A percentile compares a stretch with the other conserved stretches of the same genome.
These are phyloP conservation scores for Pachycephus smyrnensis DNA, from an alignment of 2,888 invertebrate species.

Conservation along the genomic window DNA sequence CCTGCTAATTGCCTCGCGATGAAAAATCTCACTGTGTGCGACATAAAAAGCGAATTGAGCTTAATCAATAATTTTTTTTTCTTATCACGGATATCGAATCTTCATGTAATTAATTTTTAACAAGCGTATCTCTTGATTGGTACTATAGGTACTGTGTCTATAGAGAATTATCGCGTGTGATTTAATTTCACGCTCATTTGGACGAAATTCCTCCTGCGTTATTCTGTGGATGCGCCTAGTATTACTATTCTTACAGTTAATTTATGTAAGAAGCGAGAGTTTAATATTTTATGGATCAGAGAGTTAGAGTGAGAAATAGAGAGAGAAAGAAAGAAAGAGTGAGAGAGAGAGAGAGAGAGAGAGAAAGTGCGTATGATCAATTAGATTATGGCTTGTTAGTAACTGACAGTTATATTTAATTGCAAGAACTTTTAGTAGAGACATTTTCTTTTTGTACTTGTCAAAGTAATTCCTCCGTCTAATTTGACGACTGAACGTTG, in stretches of 20 bases:
- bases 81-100: not conserved
- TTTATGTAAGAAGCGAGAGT: conserved; percentile 39
- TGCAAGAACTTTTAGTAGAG: conserved; percentile 4
- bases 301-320: not conserved
- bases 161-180: not conserved
- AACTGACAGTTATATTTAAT: conserved; percentile 24
- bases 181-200: conserved; percentile 22
- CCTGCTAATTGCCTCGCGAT: not conserved
- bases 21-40: not conserved
- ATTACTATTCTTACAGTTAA: conserved; percentile 54
- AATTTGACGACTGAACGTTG: conserved; percentile 55
- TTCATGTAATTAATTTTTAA: not conserved
- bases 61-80: not conserved
- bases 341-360: too few species aligned
- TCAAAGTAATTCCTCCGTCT: conserved; percentile 41
- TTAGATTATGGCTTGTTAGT: conserved; percentile 42
- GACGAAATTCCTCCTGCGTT: conserved; percentile 53
- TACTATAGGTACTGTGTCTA: not conserved
- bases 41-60: not conserved
- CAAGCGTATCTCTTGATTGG: not conserved
- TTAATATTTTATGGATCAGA: conserved; percentile 14
- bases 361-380: conserved; percentile 21
- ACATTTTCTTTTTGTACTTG: conserved; percentile 36
- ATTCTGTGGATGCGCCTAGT: conserved; percentile 54
- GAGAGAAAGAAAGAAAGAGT: not conserved